Conservation (phyloP, 1,140 invertebrate genomes). For the Drosophila bipectinata region DNA sequence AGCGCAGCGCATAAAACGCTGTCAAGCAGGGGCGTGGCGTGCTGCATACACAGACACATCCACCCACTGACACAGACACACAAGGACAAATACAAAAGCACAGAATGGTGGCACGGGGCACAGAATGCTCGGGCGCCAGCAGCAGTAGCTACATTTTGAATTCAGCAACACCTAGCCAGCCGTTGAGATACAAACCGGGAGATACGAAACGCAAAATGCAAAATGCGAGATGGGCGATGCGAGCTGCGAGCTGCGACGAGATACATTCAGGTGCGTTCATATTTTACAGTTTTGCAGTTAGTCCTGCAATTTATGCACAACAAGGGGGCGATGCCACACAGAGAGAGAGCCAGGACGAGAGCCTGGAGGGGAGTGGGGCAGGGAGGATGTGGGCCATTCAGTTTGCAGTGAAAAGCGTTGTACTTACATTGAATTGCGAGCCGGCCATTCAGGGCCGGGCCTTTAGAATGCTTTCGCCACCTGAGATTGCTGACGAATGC, state of each 20-base stretch:
- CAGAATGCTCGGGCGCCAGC: slow-evolving; percentile 17
- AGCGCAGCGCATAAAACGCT: slow-evolving; percentile 63
- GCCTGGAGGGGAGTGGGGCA: not conserved
- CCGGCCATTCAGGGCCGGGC: slow-evolving; percentile 39
- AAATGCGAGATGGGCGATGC: slow-evolving; percentile 26
- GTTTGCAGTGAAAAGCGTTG: slow-evolving; percentile 66
- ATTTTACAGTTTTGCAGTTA: slow-evolving; percentile 72
- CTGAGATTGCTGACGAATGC: slow-evolving; percentile 49
- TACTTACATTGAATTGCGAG: slow-evolving; percentile 65
- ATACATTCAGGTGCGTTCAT: slow-evolving; percentile 60
- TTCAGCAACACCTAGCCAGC: slow-evolving; percentile 62
- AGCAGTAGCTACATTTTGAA: slow-evolving; percentile 48
- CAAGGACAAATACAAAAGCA: not conserved
- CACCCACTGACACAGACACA: not conserved
- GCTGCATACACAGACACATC: slow-evolving; percentile 50
- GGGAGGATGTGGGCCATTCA: slow-evolving; percentile 42
- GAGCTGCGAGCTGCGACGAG: slow-evolving; percentile 29
- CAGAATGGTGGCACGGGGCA: slow-evolving; percentile 48
- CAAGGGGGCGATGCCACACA: slow-evolving; percentile 19
- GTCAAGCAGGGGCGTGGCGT: slow-evolving; percentile 63
- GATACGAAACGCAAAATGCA: slow-evolving; percentile 2
- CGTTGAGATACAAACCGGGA: slow-evolving; percentile 44
- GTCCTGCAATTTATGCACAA: slow-evolving; percentile 76
- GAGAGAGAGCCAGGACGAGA: slow-evolving; percentile 1
- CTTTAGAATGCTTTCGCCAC: slow-evolving; percentile 53